These are phyloP conservation scores for Furcifer pardalis DNA, from an alignment of 2,797 vertebrate genomes.

Conservation along the genomic window DNA sequence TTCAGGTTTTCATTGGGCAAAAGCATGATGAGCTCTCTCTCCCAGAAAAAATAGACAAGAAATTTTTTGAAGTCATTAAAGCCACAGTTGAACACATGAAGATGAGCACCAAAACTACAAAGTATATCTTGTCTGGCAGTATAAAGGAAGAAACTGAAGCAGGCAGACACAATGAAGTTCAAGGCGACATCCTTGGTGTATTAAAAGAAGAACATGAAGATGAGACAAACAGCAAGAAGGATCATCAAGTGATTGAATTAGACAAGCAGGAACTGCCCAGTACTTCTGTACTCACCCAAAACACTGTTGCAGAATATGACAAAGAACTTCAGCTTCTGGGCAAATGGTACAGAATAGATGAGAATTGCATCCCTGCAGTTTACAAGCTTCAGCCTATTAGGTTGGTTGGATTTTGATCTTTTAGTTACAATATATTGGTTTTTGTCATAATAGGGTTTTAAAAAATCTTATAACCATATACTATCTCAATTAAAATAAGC, in stretches of 20 bases:
- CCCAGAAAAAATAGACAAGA: constrained; percentile 64
- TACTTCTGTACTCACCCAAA: constrained; percentile 8
- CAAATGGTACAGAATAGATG: constrained; percentile 71
- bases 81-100: constrained; percentile 54
- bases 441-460: not conserved
- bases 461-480: not conserved
- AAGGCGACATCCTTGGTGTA: constrained; percentile 22
- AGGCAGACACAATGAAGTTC: constrained; percentile 44
- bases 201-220: constrained; percentile 31
- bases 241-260: constrained; percentile 8
- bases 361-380: constrained; percentile 69
- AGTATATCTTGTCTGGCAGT: constrained; percentile 23
- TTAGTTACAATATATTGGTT: not conserved
- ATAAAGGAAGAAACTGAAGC: constrained; percentile 36
- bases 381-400: constrained; percentile 71
- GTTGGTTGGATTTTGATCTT: constrained; percentile 53
- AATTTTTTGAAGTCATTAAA: constrained; percentile 68
- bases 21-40: constrained; percentile 69
- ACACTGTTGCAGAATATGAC: constrained; percentile 56
- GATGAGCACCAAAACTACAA: constrained; percentile 50
- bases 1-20: constrained; percentile 70
- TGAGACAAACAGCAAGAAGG: constrained; percentile 12
- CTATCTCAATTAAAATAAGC: not conserved
- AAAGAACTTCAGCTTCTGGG: constrained; percentile 68
- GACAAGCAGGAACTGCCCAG: constrained; percentile 40